Percentiles rank a stretch among this genome's conserved stretches.
Evolutionary conservation across 2,888 invertebrate species (phyloP).

Genomic region (Peribatodes rhomboidaria): DNA sequence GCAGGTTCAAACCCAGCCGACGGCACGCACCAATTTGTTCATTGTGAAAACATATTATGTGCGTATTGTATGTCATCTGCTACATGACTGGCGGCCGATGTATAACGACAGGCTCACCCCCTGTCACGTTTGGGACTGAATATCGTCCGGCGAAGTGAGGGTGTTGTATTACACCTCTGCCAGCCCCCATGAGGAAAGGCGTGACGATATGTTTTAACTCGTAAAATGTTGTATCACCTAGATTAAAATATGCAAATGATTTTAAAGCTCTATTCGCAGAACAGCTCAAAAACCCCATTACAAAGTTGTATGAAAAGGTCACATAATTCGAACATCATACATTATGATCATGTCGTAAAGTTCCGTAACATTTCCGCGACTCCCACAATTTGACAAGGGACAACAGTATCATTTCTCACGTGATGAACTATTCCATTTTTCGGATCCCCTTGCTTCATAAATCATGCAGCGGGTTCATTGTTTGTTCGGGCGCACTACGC

Average conservation of each 20-base stretch:
- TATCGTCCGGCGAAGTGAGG: too few relatives aligned
- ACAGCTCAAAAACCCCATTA: not conserved
- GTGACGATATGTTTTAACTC: too few relatives aligned
- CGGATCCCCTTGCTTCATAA: constrained; percentile 34
- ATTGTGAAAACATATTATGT: too few relatives aligned
- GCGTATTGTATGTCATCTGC: too few relatives aligned
- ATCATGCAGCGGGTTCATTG: constrained; percentile 35
- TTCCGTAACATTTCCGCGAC: constrained; percentile 17
- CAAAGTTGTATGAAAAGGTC: constrained; percentile 36
- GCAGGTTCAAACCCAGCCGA: too few relatives aligned
- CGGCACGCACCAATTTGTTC: too few relatives aligned
- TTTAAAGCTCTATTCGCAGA: not conserved
- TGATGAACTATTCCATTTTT: constrained; percentile 39
- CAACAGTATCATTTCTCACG: constrained; percentile 35
- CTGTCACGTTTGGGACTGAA: too few relatives aligned
- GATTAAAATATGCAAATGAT: not conserved
- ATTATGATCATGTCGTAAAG: not conserved
- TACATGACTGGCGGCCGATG: too few relatives aligned
- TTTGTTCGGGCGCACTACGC: constrained; percentile 20
- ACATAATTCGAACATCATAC: constrained; percentile 14
- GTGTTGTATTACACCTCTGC: too few relatives aligned
- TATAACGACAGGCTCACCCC: too few relatives aligned
- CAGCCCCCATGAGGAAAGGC: too few relatives aligned
- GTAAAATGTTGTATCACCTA: not conserved
- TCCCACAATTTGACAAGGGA: constrained; percentile 39